A percentile compares a stretch with the other conserved stretches of the same genome.
These are phyloP conservation scores for Agrochola lota DNA, from an alignment of 2,888 invertebrate genomes.

Conservation along the genomic window DNA sequence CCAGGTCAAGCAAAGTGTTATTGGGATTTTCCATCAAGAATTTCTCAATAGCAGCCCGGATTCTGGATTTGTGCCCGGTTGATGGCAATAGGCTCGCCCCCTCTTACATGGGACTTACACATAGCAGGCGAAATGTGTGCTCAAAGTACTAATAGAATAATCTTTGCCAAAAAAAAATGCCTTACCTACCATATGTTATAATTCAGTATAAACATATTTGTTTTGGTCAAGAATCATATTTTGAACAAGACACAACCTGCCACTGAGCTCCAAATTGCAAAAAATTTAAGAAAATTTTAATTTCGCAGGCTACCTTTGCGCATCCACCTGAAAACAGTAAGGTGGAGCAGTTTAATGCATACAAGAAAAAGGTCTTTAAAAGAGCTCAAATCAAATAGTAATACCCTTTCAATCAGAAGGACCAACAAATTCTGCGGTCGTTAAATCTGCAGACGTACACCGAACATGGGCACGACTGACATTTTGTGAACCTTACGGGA, in stretches of 20 bases:
- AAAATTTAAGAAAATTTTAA: too few species aligned
- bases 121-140: too few species aligned
- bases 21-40: too few species aligned
- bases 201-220: too few species aligned
- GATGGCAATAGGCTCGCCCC: not conserved
- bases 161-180: too few species aligned
- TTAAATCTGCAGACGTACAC: conserved; percentile 59
- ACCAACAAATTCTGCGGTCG: conserved; percentile 73
- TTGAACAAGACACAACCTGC: too few species aligned
- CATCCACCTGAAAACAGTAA: not conserved
- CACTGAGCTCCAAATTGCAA: too few species aligned
- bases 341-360: conserved; percentile 3
- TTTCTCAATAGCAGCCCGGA: not conserved
- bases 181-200: too few species aligned
- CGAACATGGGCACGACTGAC: conserved; percentile 60
- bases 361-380: conserved; percentile 11
- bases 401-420: conserved; percentile 76
- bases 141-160: too few species aligned
- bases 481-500: conserved; percentile 63
- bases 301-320: too few species aligned
- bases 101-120: too few species aligned
- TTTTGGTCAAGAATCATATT: too few species aligned
- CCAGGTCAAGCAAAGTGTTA: not conserved
- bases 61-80: not conserved
- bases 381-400: conserved; percentile 59